Evolutionary conservation across 2,797 vertebrate genomes (phyloP).

Genomic region (Galago senegalensis): DNA sequence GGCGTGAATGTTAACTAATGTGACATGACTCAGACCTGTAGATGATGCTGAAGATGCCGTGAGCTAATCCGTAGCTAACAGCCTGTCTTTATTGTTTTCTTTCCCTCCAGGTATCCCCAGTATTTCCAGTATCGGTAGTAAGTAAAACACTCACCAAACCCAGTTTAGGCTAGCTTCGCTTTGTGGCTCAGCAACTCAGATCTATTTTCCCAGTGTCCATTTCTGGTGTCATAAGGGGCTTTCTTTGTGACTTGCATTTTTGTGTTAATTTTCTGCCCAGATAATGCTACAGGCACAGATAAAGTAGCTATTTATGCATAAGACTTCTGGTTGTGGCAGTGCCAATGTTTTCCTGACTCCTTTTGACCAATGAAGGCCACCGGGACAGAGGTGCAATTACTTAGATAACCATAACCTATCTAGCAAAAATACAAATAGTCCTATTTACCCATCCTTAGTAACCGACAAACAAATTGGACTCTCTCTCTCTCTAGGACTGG

Average conservation of each 20-base stretch:
- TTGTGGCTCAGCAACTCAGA: constrained; percentile 88
- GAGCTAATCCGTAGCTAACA: constrained; percentile 82
- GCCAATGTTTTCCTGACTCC: background rate
- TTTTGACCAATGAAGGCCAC: constrained; percentile 48
- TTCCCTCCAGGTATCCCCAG: constrained; percentile 96
- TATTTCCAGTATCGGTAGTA: constrained; percentile 99
- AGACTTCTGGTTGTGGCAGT: background rate
- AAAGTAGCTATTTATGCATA: background rate
- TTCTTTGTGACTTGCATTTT: constrained; percentile 34
- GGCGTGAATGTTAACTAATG: constrained; percentile 51
- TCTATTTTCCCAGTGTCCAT: constrained; percentile 93
- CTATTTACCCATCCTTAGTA: background rate
- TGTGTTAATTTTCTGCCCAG: constrained; percentile 45
- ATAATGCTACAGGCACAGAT: background rate
- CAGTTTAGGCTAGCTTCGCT: constrained; percentile 91
- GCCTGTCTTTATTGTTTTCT: constrained; percentile 85
- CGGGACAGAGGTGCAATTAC: background rate
- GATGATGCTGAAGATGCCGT: constrained; percentile 43
- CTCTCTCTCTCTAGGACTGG: background rate
- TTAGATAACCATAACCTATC: background rate
- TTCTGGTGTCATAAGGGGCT: constrained; percentile 89
- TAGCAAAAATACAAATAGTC: constrained; percentile 8
- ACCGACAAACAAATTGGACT: constrained; percentile 34
- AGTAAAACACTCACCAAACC: constrained; percentile 90
- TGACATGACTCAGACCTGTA: constrained; percentile 46